phyloP scores from a whole-genome alignment of 2,797 vertebrate genomes.

The Chelonia mydas region DNA sequence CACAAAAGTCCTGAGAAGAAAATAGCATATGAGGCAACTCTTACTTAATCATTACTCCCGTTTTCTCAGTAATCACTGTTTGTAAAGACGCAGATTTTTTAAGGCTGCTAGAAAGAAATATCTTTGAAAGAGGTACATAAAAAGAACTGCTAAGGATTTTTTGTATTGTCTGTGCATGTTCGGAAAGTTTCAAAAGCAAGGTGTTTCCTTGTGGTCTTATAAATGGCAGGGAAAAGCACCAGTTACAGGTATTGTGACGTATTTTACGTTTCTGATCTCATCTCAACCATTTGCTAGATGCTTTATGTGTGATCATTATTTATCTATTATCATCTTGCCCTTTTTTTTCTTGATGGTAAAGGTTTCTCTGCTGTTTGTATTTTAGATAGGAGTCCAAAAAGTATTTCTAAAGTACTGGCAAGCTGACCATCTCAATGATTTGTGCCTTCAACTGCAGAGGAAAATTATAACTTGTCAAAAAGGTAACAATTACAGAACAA shows the following conservation, averaged over 20 bases:
- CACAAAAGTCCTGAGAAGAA: neutral
- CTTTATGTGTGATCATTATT: neutral
- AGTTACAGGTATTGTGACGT: neutral
- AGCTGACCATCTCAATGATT: constrained; percentile 92
- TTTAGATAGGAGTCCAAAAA: constrained; percentile 91
- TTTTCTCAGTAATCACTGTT: neutral
- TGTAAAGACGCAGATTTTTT: neutral
- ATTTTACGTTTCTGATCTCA: constrained; percentile 14
- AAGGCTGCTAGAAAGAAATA: constrained; percentile 22
- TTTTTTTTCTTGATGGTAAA: neutral
- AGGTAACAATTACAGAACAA: constrained; percentile 83
- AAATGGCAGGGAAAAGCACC: neutral
- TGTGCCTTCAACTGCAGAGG: constrained; percentile 91
- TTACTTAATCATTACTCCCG: neutral
- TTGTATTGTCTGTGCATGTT: constrained; percentile 21
- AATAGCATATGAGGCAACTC: neutral
- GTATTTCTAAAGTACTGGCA: constrained; percentile 97
- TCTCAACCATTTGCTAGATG: constrained; percentile 2
- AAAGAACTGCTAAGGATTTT: constrained; percentile 1
- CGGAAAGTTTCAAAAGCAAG: constrained; percentile 8
- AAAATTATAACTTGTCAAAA: constrained; percentile 96
- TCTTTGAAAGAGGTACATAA: constrained; percentile 24
- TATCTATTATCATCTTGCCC: neutral
- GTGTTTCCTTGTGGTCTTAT: constrained; percentile 6
- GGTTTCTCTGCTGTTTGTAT: constrained; percentile 61